phyloP scores from a whole-genome alignment of 2,888 invertebrate genomes.

The Cryptocheilus praepositus region DNA sequence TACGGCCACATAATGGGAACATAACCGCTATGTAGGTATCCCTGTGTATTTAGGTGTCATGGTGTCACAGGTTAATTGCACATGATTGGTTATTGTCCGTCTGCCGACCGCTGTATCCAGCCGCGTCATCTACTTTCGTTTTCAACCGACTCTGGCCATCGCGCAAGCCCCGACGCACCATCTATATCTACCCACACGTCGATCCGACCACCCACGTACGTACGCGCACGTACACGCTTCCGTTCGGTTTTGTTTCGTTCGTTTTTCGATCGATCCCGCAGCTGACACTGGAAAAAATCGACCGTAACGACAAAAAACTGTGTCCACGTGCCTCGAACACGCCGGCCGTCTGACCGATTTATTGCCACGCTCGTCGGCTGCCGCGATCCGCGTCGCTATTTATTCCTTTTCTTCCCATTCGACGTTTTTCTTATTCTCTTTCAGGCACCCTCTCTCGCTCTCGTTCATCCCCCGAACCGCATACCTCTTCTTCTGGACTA shows the following conservation, averaged over 20 bases:
- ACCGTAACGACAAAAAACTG: constrained; percentile 43
- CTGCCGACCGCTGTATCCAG: constrained; percentile 49
- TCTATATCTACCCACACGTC: constrained; percentile 2
- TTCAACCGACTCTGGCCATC: constrained; percentile 43
- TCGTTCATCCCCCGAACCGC: background rate
- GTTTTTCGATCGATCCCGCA: constrained; percentile 54
- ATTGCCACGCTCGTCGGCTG: constrained; percentile 45
- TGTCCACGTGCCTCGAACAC: constrained; percentile 27
- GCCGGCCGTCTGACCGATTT: constrained; percentile 51
- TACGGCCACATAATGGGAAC: constrained; percentile 73
- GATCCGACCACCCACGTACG: background rate
- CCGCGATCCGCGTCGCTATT: constrained; percentile 25
- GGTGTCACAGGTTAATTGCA: constrained; percentile 73
- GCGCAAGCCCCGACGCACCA: constrained; percentile 21
- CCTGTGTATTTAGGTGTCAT: constrained; percentile 70
- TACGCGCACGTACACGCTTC: background rate
- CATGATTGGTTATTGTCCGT: constrained; percentile 72
- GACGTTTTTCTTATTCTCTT: constrained; percentile 18
- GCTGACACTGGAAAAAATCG: constrained; percentile 53
- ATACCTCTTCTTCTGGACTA: too few species aligned
- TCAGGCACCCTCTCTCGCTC: background rate
- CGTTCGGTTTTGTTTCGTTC: constrained; percentile 30
- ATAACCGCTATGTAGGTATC: constrained; percentile 66
- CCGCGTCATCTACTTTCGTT: constrained; percentile 61
- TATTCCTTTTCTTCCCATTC: constrained; percentile 42